Conservation (phyloP, 2,113 vertebrate genomes). For the Chunga burmeisteri region DNA sequence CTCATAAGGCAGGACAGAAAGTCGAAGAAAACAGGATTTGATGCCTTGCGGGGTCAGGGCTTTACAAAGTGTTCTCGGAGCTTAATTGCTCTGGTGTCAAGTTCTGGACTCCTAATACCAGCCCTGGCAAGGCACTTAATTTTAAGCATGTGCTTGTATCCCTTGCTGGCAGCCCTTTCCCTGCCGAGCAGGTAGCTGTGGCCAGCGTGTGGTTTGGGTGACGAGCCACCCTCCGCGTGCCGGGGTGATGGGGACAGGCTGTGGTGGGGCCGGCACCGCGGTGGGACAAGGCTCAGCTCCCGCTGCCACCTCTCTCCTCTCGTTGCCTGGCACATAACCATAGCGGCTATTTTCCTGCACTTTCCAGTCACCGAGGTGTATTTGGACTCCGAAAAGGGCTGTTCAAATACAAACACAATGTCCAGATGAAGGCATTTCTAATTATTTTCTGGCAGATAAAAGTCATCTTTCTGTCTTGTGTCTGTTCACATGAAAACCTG, state of each 20-base stretch:
- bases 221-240: background rate
- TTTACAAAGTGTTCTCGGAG: background rate
- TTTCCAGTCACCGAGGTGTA: background rate
- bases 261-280: accelerated
- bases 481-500: background rate
- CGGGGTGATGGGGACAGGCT: background rate
- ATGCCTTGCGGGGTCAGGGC: background rate
- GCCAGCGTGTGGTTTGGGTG: accelerated
- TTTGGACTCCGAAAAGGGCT: background rate
- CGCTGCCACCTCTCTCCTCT: accelerated
- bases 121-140: background rate
- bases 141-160: background rate
- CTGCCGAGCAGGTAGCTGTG: background rate
- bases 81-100: conserved; percentile 14
- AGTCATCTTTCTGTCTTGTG: background rate
- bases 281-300: background rate
- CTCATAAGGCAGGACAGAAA: conserved; percentile 47
- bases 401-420: background rate
- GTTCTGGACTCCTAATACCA: background rate
- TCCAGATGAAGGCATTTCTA: background rate
- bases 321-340: background rate
- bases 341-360: background rate
- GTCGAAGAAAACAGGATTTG: conserved; percentile 50
- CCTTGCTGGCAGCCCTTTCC: background rate
- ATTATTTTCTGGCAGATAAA: conserved; percentile 37